These are phyloP conservation scores for Elymnias hypermnestra DNA, from an alignment of 1,140 invertebrate species.

Conservation along the genomic window DNA sequence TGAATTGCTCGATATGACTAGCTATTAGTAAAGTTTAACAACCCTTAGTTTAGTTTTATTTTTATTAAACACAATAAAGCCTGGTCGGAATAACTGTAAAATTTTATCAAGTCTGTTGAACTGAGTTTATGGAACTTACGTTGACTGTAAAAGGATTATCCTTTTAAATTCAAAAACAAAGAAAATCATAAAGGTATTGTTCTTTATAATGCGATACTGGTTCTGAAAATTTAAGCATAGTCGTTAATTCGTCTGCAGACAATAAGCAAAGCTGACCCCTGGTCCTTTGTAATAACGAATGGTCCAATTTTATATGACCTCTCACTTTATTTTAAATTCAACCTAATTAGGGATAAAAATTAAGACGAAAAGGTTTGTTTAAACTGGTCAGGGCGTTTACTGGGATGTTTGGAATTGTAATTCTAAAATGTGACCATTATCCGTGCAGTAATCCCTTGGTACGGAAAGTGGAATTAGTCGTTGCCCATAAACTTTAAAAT, in stretches of 20 bases:
- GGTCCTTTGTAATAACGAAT: slow-evolving; percentile 3
- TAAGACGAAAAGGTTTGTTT: not conserved
- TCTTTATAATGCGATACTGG: slow-evolving; percentile 1
- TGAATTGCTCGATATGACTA: too few relatives aligned
- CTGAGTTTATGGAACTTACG: too few relatives aligned
- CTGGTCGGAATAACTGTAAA: too few relatives aligned
- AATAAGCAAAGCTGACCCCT: slow-evolving; percentile 7
- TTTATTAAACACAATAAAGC: too few relatives aligned
- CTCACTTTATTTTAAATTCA: slow-evolving; percentile 2
- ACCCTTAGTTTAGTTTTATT: too few relatives aligned
- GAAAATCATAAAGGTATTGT: slow-evolving; percentile 5
- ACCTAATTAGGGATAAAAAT: not conserved
- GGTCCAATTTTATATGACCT: not conserved
- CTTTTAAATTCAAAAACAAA: too few relatives aligned
- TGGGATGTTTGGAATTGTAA: slow-evolving; percentile 5
- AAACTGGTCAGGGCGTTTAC: slow-evolving; percentile 3
- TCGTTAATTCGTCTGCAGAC: slow-evolving; percentile 5
- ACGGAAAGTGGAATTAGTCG: slow-evolving; percentile 4
- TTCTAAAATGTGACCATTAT: slow-evolving; percentile 8
- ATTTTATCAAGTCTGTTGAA: too few relatives aligned
- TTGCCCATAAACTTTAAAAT: slow-evolving; percentile 4
- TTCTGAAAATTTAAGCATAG: slow-evolving; percentile 5
- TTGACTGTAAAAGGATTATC: too few relatives aligned
- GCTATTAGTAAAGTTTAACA: too few relatives aligned
- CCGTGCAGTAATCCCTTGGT: slow-evolving; percentile 5